A percentile compares a stretch with the other conserved stretches of the same genome.
phyloP scores from a whole-genome alignment of 2,888 invertebrate genomes.

The Dolichomitus sp. region DNA sequence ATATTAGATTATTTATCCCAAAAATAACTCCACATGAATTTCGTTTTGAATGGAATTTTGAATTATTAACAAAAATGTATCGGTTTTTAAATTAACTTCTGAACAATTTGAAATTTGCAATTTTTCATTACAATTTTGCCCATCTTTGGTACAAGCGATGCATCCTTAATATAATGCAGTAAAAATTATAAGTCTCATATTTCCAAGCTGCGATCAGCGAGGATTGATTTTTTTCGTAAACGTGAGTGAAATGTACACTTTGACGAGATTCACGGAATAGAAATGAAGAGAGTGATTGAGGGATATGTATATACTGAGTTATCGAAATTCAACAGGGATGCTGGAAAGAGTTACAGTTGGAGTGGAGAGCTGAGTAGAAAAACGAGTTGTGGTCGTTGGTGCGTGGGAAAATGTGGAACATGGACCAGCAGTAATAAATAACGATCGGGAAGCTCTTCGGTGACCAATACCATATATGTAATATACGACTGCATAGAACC shows the following conservation, averaged over 20 bases:
- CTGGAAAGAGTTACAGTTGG: constrained; percentile 16
- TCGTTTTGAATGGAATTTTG: no score
- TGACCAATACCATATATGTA: not conserved
- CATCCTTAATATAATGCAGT: not conserved
- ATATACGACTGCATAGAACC: constrained; percentile 1
- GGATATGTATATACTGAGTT: not conserved
- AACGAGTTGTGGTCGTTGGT: constrained; percentile 13
- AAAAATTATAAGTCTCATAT: not conserved
- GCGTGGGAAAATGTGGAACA: constrained; percentile 27
- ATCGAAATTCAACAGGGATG: not conserved
- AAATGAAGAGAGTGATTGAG: constrained; percentile 26
- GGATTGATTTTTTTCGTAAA: not conserved
- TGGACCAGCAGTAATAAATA: constrained; percentile 46
- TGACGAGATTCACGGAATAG: not conserved
- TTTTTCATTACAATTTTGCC: no score
- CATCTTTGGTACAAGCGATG: no score
- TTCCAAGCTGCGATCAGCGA: not conserved
- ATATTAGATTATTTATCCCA: no score
- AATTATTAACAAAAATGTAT: no score
- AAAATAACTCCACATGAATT: no score
- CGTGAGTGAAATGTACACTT: constrained; percentile 6
- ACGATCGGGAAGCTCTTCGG: constrained; percentile 26
- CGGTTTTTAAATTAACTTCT: no score
- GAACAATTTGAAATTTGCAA: no score
- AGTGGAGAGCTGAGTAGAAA: constrained; percentile 1